Conservation (phyloP, 2,888 invertebrate species). For the Andrena marginata region DNA sequence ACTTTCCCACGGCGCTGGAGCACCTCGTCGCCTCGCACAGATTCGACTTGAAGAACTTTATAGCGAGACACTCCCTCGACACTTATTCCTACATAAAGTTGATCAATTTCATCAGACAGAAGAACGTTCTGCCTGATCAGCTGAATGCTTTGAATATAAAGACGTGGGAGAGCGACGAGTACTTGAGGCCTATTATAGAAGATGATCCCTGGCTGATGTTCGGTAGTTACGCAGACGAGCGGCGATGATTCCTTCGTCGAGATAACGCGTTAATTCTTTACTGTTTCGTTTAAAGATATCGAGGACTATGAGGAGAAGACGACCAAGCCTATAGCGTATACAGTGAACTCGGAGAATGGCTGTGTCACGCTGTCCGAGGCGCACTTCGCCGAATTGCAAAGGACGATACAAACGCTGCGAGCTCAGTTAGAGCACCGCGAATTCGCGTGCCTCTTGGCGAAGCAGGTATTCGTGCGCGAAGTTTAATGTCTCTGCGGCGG, state of each 20-base stretch:
- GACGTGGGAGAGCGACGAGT: conserved; percentile 92
- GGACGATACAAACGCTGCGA: conserved; percentile 87
- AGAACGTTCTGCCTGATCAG: conserved; percentile 87
- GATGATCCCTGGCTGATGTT: conserved; percentile 94
- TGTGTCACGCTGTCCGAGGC: conserved; percentile 87
- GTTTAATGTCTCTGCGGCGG: background rate
- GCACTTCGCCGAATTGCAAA: conserved; percentile 88
- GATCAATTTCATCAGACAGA: conserved; percentile 91
- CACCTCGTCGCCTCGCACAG: conserved; percentile 89
- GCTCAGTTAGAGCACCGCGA: conserved; percentile 87
- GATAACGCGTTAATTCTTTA: background rate
- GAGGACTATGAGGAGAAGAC: conserved; percentile 74
- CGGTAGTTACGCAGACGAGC: conserved; percentile 86
- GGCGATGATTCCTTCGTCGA: background rate
- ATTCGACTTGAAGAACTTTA: conserved; percentile 89
- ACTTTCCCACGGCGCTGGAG: conserved; percentile 88
- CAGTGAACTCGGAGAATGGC: conserved; percentile 88
- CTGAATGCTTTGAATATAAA: conserved; percentile 86
- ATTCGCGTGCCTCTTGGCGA: conserved; percentile 78
- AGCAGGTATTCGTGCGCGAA: conserved; percentile 75
- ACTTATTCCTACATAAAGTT: conserved; percentile 93
- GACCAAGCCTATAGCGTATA: conserved; percentile 86
- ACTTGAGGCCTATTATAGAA: conserved; percentile 90
- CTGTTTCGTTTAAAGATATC: conserved; percentile 72
- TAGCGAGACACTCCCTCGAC: conserved; percentile 91